Percentiles rank a stretch among this genome's conserved stretches.
Evolutionary conservation across 2,113 vertebrate genomes (phyloP).

Genomic region (Pholis gunnellus): DNA sequence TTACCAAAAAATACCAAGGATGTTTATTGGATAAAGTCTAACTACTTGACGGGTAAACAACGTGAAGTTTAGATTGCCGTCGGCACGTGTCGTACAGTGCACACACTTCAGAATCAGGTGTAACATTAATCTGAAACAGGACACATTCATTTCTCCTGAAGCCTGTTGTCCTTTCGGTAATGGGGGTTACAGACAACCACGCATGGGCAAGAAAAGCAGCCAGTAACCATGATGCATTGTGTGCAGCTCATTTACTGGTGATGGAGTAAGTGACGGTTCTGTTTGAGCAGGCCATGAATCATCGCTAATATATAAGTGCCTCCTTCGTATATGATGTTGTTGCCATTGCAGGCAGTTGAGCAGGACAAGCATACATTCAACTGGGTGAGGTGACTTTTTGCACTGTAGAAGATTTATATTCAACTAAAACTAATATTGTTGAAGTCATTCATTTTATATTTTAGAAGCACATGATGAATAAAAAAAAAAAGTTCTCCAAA

Average conservation of each 20-base stretch:
- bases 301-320: conserved; percentile 51
- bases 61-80: background rate
- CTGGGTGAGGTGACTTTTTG: background rate
- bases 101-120: conserved; percentile 26
- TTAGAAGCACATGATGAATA: background rate
- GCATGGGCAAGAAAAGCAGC: conserved; percentile 33
- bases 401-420: background rate
- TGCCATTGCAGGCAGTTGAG: conserved; percentile 30
- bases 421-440: background rate
- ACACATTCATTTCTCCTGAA: conserved; percentile 41
- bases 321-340: conserved; percentile 25
- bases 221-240: conserved; percentile 60
- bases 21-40: background rate
- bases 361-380: conserved; percentile 28
- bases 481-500: background rate
- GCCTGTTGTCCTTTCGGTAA: conserved; percentile 70
- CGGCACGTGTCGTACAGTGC: background rate
- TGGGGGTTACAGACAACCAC: conserved; percentile 54
- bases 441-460: background rate
- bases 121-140: conserved; percentile 48
- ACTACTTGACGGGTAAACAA: conserved; percentile 1
- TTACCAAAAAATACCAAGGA: background rate
- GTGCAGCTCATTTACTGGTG: conserved; percentile 50
- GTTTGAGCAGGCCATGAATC: conserved; percentile 57
- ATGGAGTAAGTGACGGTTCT: conserved; percentile 64